phyloP scores from a whole-genome alignment of 1,140 invertebrate species.

The Parapsyche elsis region DNA sequence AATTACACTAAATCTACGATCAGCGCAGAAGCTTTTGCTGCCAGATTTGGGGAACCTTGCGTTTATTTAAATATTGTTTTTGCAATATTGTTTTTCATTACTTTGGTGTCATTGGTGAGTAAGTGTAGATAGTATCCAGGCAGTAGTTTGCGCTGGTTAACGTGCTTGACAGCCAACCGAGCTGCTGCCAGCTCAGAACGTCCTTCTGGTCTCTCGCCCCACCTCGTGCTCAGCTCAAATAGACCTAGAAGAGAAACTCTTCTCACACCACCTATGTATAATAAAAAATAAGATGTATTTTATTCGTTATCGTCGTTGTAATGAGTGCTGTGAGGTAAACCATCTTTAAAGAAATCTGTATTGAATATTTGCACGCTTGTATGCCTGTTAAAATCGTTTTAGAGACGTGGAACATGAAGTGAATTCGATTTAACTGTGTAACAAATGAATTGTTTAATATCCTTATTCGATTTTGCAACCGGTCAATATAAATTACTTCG shows the following conservation, averaged over 20 bases:
- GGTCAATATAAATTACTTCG: not conserved
- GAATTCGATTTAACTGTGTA: conserved; percentile 9
- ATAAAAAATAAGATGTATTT: too few relatives aligned
- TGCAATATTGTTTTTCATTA: conserved; percentile 62
- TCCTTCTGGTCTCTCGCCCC: conserved; percentile 73
- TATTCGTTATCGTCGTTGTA: too few relatives aligned
- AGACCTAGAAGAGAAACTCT: conserved; percentile 75
- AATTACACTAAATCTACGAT: too few relatives aligned
- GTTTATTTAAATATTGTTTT: not conserved
- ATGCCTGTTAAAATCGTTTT: too few relatives aligned
- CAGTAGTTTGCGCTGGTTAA: conserved; percentile 76
- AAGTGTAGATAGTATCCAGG: conserved; percentile 78
- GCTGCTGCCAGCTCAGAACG: conserved; percentile 80
- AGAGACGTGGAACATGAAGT: not conserved
- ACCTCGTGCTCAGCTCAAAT: conserved; percentile 77
- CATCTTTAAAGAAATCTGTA: not conserved
- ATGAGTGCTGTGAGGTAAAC: not conserved
- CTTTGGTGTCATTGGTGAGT: conserved; percentile 85
- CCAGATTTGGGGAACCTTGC: too few relatives aligned
- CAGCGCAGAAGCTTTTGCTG: too few relatives aligned
- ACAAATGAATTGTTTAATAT: conserved; percentile 7
- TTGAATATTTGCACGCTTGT: not conserved
- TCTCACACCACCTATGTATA: conserved; percentile 22
- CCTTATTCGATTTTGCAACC: conserved; percentile 24
- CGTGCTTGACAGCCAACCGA: conserved; percentile 76